These are phyloP conservation scores for Podargus strigoides DNA, from an alignment of 2,797 vertebrate species.

Conservation along the genomic window DNA sequence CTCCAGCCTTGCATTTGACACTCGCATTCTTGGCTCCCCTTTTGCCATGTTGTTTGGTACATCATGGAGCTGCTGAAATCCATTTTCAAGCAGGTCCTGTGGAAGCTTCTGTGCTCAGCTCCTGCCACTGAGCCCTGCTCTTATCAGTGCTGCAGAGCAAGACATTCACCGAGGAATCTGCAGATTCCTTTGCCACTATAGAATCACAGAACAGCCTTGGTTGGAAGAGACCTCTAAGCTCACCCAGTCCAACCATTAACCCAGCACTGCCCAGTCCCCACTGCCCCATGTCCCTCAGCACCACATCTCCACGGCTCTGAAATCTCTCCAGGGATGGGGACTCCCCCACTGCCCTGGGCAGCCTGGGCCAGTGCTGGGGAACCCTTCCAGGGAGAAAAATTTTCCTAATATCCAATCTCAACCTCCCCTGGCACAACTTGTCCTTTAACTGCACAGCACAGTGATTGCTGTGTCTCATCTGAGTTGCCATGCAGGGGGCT, in stretches of 20 bases:
- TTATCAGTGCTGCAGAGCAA: neutral
- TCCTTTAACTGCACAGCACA: neutral
- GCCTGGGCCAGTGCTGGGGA: too few relatives aligned
- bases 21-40: neutral
- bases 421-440: too few relatives aligned
- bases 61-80: neutral
- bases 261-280: too few relatives aligned
- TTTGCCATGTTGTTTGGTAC: neutral
- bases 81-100: neutral
- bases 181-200: neutral
- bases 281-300: too few relatives aligned
- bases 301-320: too few relatives aligned
- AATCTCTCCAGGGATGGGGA: too few relatives aligned
- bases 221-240: too few relatives aligned
- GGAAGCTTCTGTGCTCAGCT: neutral
- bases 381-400: too few relatives aligned
- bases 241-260: too few relatives aligned
- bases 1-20: neutral
- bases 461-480: neutral
- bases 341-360: too few relatives aligned
- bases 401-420: too few relatives aligned
- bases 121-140: rapidly evolving
- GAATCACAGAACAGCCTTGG: too few relatives aligned
- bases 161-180: neutral
- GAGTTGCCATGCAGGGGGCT: neutral